Evolutionary conservation across 2,113 vertebrate species (phyloP), one percentile per base, ranked within the genome.

Genomic region (Phainopepla nitens): DNA sequence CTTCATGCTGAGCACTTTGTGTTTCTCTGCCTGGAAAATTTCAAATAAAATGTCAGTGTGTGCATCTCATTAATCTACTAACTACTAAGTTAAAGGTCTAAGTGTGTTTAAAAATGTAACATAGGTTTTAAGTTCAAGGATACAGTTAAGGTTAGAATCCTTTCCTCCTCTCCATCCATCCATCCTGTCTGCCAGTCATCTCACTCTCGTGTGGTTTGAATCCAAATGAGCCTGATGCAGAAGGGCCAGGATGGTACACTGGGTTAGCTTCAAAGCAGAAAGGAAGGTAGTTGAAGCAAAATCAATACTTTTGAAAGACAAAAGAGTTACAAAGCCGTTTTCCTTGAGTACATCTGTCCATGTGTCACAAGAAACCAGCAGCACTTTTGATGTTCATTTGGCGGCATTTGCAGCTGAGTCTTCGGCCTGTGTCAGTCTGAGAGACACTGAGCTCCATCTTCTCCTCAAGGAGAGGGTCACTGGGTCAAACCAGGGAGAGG

Each of bases 21-120:
- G 83, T 93, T 95, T 95, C 95, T 94, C 65, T 94, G 94, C 96
- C 94, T 94, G 94, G 90, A 93, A 96, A 90, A 94, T 83, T 94
- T 96, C 82, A 91, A 95, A 96, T 96, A 84, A 97, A 97, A 97
- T 94, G 96, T 97, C 97, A 97, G 79, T 93, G 84, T 90, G 69
- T 85, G 94, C 95, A 96, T 97, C 90, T 97, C 93, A 97, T 97
- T 97, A 97, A 96, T 97, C 92, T 85, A 71, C 90, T 96, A 96
- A 91, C 84, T 90, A 91, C 82, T 76, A 82, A 96, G 90, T 86
- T 92, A 91, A 92, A 97, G 94, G 90, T 89, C 86, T 97, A 87
- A 95, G 70, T 89, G 82, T 91, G 45, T 96, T 96, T 94, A 96
- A 95, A 97, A 96, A 90, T 96, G 77, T 82, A 94, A 84, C 89